A percentile compares a stretch with the other conserved stretches of the same genome.
Evolutionary conservation across 92 coral and sea anemone genomes (phyloP).

Genomic region (Micromussa lordhowensis): DNA sequence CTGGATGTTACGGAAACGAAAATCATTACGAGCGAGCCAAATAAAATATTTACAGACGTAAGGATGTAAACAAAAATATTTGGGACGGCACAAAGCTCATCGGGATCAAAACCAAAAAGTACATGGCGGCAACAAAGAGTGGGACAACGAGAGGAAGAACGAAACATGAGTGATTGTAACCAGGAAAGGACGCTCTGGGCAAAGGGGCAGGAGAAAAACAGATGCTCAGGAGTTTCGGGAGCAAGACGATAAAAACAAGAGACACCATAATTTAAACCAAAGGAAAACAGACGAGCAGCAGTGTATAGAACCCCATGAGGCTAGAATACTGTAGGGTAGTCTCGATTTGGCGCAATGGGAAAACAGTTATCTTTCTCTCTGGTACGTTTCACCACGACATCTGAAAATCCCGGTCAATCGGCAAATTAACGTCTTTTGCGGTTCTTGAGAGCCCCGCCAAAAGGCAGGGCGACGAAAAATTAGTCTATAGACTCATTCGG

Average conservation of each 20-base stretch:
- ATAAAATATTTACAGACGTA: neutral
- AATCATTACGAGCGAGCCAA: conserved; percentile 35
- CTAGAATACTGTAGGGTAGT: too few species aligned
- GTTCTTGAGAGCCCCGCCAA: conserved; percentile 71
- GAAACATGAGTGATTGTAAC: too few species aligned
- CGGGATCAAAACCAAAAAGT: conserved; percentile 24
- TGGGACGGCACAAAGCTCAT: neutral
- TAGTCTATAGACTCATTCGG: conserved; percentile 92
- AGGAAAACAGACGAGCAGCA: neutral
- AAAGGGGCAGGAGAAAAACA: neutral
- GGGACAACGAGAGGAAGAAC: neutral
- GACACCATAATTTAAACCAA: neutral
- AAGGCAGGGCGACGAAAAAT: conserved; percentile 95
- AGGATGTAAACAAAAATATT: conserved; percentile 19
- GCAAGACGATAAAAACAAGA: neutral
- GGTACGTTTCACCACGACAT: too few species aligned
- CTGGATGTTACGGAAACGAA: conserved; percentile 21
- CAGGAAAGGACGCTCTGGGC: neutral
- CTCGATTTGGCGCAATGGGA: too few species aligned
- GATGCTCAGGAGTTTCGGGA: neutral
- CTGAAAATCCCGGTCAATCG: too few species aligned
- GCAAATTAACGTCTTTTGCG: too few species aligned
- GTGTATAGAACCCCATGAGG: too few species aligned
- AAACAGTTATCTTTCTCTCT: too few species aligned
- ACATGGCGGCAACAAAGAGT: conserved; percentile 1